Base-by-base conservation (phyloP, 2,888 invertebrate species). In the Hyles lineata region DNA sequence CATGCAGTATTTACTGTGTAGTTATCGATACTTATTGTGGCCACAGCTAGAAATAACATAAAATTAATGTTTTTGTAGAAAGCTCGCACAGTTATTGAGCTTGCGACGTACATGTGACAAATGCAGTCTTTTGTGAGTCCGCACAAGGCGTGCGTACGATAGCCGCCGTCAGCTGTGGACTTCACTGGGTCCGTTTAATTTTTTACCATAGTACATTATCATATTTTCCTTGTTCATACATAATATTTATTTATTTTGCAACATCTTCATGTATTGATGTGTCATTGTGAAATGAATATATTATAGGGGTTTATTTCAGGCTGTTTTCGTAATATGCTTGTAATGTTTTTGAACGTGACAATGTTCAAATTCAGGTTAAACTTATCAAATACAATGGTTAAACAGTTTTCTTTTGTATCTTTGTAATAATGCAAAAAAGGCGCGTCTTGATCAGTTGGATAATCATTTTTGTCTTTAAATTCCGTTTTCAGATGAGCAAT, bases 101-200 rank as follows among this genome's bases (percentile, higher is more conserved):
- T 89, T 74, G 74, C 76, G 82, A 6, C 29, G n/a, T 76, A 29
- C 74, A 85, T 91, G 89, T 91, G 91, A 90, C 91, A 84, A 91
- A 91, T 90, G 87, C 89, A 79, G 84, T 87, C 91, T 92, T 91
- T 92, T 92, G 92, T 92, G 85, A 85, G 82, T 89, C 91, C 91
- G 74, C 90, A 92, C 88, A 91, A 85, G 92, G 92, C 79, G 74
- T 79, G 86, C 78, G 79, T 78, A 84, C 87, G 90, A 88, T 90
- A 91, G 89, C 86, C 88, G 83, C 85, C 70, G 32, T 71, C 70
- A 73, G 73, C 73, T 73, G 73, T 62, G 72, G 35, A 79, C 81
- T 82, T 85, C 71, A 60, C 59, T 25, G 43, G 63, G 55, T 55
- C 72, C 72, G 67, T 72, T 67, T 67, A 21, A 72, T 62, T 67